Percentiles rank a stretch among this genome's conserved stretches.
Conservation (phyloP, 2,113 vertebrate genomes). For the Callipepla californica region DNA sequence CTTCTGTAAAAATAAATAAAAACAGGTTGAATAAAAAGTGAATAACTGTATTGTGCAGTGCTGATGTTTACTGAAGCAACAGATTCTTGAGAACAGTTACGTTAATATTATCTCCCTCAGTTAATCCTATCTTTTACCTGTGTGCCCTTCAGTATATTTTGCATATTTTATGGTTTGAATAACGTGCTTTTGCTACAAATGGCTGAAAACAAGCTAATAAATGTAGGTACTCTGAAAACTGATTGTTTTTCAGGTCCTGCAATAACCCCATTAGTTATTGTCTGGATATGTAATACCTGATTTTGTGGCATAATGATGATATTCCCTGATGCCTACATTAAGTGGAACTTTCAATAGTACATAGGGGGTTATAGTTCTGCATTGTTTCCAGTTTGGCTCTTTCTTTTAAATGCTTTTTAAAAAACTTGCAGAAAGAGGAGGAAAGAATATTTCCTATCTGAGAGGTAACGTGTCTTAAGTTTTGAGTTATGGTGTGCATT, state of each 20-base stretch:
- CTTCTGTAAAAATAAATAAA: not conserved
- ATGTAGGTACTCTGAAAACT: not conserved
- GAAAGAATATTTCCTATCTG: not conserved
- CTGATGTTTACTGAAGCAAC: not conserved
- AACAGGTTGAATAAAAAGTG: not conserved
- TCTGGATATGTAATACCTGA: not conserved
- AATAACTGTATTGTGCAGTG: not conserved
- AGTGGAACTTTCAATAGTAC: not conserved
- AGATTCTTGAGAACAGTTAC: not conserved
- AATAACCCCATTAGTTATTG: not conserved
- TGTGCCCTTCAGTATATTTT: not conserved
- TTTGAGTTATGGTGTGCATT: not conserved
- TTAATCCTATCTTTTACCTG: not conserved
- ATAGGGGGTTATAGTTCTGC: not conserved
- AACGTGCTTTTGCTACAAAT: not conserved
- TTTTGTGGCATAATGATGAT: not conserved
- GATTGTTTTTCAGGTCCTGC: not conserved
- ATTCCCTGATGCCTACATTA: not conserved
- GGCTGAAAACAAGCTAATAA: not conserved
- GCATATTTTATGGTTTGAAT: slow-evolving; percentile 4
- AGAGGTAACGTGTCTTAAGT: not conserved
- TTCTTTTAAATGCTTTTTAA: not conserved
- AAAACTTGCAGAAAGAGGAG: not conserved
- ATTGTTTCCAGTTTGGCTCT: not conserved
- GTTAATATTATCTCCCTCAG: not conserved